A percentile compares a stretch with the other conserved stretches of the same genome.
phyloP scores from a whole-genome alignment of 2,113 vertebrate species.

The Danionella cerebrum region DNA sequence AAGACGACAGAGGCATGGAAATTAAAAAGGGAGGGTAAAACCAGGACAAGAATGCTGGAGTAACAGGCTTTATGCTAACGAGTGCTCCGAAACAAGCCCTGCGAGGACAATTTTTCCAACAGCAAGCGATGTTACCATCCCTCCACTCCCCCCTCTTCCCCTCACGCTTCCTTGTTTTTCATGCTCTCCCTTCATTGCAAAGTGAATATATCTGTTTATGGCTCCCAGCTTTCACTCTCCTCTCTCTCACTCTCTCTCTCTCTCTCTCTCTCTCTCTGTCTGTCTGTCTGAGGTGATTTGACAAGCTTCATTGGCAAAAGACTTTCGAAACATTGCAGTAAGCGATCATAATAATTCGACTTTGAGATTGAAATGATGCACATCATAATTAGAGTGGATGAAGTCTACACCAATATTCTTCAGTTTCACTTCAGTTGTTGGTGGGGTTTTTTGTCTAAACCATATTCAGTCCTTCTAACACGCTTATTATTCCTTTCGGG shows the following conservation, averaged over 20 bases:
- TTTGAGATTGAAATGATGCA: too few relatives aligned
- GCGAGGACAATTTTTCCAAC: constrained; percentile 42
- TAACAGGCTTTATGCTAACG: constrained; percentile 44
- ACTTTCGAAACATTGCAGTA: too few relatives aligned
- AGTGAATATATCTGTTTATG: constrained; percentile 57
- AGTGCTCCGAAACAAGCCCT: constrained; percentile 59
- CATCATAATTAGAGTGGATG: too few relatives aligned
- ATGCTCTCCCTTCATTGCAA: constrained; percentile 17
- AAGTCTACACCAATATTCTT: too few relatives aligned
- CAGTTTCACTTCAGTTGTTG: too few relatives aligned
- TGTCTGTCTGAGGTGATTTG: too few relatives aligned
- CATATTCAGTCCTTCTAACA: too few relatives aligned
- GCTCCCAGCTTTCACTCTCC: constrained; percentile 36
- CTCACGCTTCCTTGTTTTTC: neutral
- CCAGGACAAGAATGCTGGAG: neutral
- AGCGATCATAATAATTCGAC: too few relatives aligned
- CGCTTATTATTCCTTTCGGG: too few relatives aligned
- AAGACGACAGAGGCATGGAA: neutral
- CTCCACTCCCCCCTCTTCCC: constrained; percentile 15
- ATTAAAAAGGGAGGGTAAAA: neutral
- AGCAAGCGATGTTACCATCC: constrained; percentile 27
- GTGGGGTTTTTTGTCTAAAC: too few relatives aligned
- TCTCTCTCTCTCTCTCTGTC: constrained; percentile 48
- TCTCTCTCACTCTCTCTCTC: constrained; percentile 45
- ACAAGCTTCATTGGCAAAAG: neutral